A percentile compares a stretch with the other conserved stretches of the same genome.
Evolutionary conservation across 2,888 invertebrate genomes (phyloP).

Genomic region (Fragum fragum): DNA sequence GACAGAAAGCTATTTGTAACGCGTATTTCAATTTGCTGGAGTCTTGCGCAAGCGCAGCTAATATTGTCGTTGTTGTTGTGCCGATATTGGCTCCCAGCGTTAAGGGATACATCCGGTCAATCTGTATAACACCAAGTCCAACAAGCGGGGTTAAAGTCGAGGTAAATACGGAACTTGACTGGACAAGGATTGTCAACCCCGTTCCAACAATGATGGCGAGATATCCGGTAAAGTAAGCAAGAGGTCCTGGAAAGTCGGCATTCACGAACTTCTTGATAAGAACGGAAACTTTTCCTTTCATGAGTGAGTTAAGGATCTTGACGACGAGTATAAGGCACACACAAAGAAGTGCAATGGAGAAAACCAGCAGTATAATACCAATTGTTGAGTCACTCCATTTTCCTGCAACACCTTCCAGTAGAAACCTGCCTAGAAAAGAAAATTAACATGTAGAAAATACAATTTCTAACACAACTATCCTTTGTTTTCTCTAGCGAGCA

Average conservation of each 20-base stretch:
- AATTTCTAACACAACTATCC: no score
- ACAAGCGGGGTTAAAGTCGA: conserved; percentile 89
- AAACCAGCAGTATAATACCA: conserved; percentile 87
- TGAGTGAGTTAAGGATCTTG: conserved; percentile 86
- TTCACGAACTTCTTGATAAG: conserved; percentile 83
- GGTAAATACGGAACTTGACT: conserved; percentile 89
- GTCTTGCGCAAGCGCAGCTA: conserved; percentile 87
- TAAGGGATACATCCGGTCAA: conserved; percentile 89
- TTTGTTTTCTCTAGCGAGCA: no score
- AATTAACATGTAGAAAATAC: no score
- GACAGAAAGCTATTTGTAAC: conserved; percentile 84
- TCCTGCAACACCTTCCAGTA: conserved; percentile 68
- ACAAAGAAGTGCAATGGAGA: conserved; percentile 87
- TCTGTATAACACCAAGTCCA: conserved; percentile 88
- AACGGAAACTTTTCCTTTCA: conserved; percentile 81
- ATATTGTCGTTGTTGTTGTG: conserved; percentile 88
- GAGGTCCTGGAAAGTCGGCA: conserved; percentile 84
- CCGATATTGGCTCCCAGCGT: conserved; percentile 89
- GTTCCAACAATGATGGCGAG: conserved; percentile 88
- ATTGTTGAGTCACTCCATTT: conserved; percentile 83
- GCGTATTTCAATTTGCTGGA: conserved; percentile 79
- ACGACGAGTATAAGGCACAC: conserved; percentile 88
- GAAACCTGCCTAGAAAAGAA: conserved; percentile 66
- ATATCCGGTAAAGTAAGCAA: conserved; percentile 88
- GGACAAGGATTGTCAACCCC: conserved; percentile 88